Conservation (phyloP, 2,797 vertebrate genomes). For the Oophaga sylvatica region DNA sequence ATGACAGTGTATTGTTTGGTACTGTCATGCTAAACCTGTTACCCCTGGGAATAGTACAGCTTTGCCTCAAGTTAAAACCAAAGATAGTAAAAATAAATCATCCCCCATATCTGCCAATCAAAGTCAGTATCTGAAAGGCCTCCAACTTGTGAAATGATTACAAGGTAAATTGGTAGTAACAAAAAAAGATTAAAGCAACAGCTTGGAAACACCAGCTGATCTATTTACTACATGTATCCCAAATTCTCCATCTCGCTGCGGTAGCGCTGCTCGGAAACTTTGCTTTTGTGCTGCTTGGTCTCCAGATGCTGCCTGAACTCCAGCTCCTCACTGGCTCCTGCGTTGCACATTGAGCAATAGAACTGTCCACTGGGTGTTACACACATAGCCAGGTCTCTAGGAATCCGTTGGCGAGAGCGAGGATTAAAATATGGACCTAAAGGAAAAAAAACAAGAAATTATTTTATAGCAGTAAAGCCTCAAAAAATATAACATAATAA, state of each 20-base stretch:
- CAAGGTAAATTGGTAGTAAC: constrained; percentile 11
- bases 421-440: constrained; percentile 96
- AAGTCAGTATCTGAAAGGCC: constrained; percentile 15
- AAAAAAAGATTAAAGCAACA: constrained; percentile 23
- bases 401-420: constrained; percentile 92
- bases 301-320: constrained; percentile 97
- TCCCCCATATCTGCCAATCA: not conserved
- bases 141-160: constrained; percentile 28
- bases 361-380: constrained; percentile 98
- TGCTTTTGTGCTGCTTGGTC: constrained; percentile 98
- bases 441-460: constrained; percentile 38
- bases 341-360: constrained; percentile 99
- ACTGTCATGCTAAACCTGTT: not conserved
- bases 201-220: constrained; percentile 21
- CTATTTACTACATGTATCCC: constrained; percentile 85
- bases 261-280: constrained; percentile 95
- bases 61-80: constrained; percentile 12
- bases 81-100: not conserved
- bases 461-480: not conserved
- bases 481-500: not conserved
- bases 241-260: constrained; percentile 96
- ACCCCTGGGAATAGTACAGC: not conserved
- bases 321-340: constrained; percentile 89
- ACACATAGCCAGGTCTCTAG: constrained; percentile 96
- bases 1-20: not conserved